A percentile compares a stretch with the other conserved stretches of the same genome.
Evolutionary conservation across 1,140 invertebrate genomes (phyloP).

Genomic region (Atta cephalotes): DNA sequence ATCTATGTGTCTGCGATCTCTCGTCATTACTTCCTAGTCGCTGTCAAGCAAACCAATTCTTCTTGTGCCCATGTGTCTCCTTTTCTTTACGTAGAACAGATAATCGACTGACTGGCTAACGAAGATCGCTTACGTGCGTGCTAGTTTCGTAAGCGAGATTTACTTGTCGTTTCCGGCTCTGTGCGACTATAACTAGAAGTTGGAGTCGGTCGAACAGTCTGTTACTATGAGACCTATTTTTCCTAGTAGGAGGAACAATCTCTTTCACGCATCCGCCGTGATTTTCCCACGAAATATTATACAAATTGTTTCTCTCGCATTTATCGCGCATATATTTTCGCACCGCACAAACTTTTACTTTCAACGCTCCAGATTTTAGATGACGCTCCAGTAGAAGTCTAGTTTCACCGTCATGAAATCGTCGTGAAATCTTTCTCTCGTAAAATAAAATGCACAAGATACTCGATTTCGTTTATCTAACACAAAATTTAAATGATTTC

Average conservation of each 20-base stretch:
- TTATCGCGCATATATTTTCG: background rate
- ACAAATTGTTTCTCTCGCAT: background rate
- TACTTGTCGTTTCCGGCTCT: slow-evolving; percentile 70
- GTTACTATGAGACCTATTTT: slow-evolving; percentile 53
- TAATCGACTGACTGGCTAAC: slow-evolving; percentile 32
- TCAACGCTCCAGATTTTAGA: slow-evolving; percentile 8
- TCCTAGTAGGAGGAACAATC: slow-evolving; percentile 15
- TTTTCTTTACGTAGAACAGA: background rate
- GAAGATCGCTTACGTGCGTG: slow-evolving; percentile 42
- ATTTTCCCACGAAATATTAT: slow-evolving; percentile 51
- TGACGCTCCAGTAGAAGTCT: background rate
- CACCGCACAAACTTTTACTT: slow-evolving; percentile 39
- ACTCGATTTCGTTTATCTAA: background rate
- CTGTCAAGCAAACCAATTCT: background rate
- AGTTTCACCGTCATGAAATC: background rate
- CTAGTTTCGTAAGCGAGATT: slow-evolving; percentile 39
- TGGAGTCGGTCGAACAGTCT: slow-evolving; percentile 4
- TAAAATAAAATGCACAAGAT: background rate
- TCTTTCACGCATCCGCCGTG: slow-evolving; percentile 11
- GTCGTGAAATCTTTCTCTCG: slow-evolving; percentile 5
- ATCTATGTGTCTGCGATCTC: background rate
- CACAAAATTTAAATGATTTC: background rate
- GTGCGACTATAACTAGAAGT: slow-evolving; percentile 7
- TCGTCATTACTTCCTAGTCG: background rate
- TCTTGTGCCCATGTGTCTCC: background rate